Conservation (phyloP, 37 sponge, comb jelly and placozoan genomes). For the Spongilla lacustris region DNA sequence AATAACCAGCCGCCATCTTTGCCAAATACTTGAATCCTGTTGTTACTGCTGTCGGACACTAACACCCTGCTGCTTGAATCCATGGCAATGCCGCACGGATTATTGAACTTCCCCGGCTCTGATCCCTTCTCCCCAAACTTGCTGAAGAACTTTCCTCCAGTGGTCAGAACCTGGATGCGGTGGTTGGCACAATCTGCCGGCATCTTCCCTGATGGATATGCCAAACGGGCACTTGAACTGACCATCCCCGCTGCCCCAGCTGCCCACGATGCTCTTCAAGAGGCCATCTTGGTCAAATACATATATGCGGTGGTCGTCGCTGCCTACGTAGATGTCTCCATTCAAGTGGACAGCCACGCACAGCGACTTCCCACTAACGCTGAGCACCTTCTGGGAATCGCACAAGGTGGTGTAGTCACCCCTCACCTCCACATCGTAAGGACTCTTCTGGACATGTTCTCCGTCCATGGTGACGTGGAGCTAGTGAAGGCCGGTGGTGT, state of each 20-base stretch:
- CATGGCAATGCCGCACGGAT: no score
- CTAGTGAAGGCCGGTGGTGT: not conserved
- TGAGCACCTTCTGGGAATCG: not conserved
- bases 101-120: no score
- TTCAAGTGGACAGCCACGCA: not conserved
- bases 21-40: no score
- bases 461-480: not conserved
- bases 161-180: no score
- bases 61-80: no score
- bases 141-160: no score
- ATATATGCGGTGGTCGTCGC: not conserved
- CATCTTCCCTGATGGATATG: no score
- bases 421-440: not conserved
- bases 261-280: not conserved
- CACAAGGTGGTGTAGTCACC: not conserved
- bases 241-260: not conserved
- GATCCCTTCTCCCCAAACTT: no score
- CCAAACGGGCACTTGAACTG: not conserved
- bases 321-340: constrained; percentile 8
- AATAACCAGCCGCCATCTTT: no score
- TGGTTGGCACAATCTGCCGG: no score
- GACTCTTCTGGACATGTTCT: not conserved
- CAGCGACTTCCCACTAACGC: not conserved
- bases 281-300: not conserved
- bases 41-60: no score